Percentiles rank a stretch among this genome's conserved stretches.
phyloP scores from a whole-genome alignment of 2,888 invertebrate species.

The Syrista parreyssii region DNA sequence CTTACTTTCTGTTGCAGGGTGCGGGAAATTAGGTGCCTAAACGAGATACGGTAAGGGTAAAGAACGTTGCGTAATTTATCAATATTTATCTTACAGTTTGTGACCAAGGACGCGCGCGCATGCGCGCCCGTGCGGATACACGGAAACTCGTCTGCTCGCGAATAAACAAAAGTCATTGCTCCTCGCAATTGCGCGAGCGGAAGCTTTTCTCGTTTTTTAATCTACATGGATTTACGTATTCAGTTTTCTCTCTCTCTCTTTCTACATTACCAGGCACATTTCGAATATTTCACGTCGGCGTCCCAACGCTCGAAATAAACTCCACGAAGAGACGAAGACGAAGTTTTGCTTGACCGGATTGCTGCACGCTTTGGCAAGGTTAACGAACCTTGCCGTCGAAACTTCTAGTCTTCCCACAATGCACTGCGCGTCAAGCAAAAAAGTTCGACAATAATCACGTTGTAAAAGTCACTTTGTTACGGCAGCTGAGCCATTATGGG shows the following conservation, averaged over 20 bases:
- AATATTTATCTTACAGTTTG: no score
- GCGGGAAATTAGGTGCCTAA: constrained; percentile 17
- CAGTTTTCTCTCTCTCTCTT: neutral
- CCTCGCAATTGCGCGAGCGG: neutral
- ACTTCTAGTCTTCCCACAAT: neutral
- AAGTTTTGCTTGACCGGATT: neutral
- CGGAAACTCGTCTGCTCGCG: neutral
- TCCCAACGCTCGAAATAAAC: constrained; percentile 2
- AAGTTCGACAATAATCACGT: neutral
- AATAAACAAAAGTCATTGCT: neutral
- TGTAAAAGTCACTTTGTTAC: no score
- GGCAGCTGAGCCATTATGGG: accelerated
- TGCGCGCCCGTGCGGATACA: no score
- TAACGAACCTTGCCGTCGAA: neutral
- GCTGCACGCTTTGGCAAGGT: constrained; percentile 1
- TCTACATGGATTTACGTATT: neutral
- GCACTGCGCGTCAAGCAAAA: neutral
- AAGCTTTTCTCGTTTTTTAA: neutral
- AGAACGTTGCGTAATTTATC: no score
- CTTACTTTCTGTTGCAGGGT: constrained; percentile 17
- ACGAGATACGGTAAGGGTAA: constrained; percentile 12
- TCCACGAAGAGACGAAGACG: neutral
- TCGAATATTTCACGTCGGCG: neutral
- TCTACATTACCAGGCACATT: neutral
- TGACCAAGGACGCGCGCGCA: no score